Percentiles rank a stretch among this genome's conserved stretches.
Conservation (phyloP, 2,888 invertebrate species). For the Rhingia rostrata region DNA sequence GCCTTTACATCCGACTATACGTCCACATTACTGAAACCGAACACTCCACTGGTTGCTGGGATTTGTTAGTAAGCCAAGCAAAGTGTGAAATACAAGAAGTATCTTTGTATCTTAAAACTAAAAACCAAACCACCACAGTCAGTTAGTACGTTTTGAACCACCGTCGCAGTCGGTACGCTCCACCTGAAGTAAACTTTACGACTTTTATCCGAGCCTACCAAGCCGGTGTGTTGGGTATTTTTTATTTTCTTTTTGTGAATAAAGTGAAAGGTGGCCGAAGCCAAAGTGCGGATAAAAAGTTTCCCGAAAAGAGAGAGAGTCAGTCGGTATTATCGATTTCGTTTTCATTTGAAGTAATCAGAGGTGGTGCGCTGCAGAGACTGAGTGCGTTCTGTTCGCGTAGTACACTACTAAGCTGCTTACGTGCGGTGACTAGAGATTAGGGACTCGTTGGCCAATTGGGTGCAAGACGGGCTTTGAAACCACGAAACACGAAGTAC, state of each 20-base stretch:
- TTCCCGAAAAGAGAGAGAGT: slow-evolving; percentile 53
- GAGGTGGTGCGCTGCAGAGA: slow-evolving; percentile 18
- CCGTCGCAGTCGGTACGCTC: slow-evolving; percentile 50
- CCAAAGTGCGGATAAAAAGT: slow-evolving; percentile 54
- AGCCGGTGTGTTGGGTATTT: slow-evolving; percentile 47
- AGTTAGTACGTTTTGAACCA: slow-evolving; percentile 66
- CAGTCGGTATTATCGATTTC: slow-evolving; percentile 55
- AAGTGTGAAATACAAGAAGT: slow-evolving; percentile 65
- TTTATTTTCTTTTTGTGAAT: slow-evolving; percentile 28
- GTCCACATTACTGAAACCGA: slow-evolving; percentile 54
- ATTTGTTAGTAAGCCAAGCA: slow-evolving; percentile 15
- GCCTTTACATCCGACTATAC: slow-evolving; percentile 64
- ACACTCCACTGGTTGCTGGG: slow-evolving; percentile 29
- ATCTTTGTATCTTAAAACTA: slow-evolving; percentile 64
- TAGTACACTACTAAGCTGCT: slow-evolving; percentile 43
- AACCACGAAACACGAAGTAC: not conserved
- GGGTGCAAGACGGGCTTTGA: slow-evolving; percentile 10
- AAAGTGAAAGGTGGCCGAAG: slow-evolving; percentile 69
- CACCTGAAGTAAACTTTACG: not conserved
- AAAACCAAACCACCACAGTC: slow-evolving; percentile 43
- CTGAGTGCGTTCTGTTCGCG: slow-evolving; percentile 29
- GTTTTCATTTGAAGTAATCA: slow-evolving; percentile 59
- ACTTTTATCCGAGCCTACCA: slow-evolving; percentile 12
- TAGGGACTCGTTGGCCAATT: slow-evolving; percentile 28
- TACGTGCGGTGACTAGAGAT: slow-evolving; percentile 50